These are phyloP conservation scores for Sycophila sp. DNA, from an alignment of 1,140 invertebrate genomes.

Conservation along the genomic window DNA sequence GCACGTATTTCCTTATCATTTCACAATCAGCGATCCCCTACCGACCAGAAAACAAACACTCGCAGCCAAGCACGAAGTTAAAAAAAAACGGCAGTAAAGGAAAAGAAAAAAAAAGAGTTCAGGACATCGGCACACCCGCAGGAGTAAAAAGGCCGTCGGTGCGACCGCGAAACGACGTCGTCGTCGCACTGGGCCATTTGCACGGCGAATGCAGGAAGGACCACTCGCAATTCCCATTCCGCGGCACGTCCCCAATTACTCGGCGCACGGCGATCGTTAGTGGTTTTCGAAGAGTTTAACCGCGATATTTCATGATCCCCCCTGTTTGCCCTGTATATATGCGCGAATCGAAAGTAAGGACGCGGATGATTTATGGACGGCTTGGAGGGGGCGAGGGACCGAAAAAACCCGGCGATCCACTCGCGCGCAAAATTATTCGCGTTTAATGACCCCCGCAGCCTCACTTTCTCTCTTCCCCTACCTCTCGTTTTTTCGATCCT, in stretches of 20 bases:
- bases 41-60: no score
- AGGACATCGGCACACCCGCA: no score
- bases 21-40: no score
- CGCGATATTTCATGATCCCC: not conserved
- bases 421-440: not conserved
- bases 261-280: constrained; percentile 42
- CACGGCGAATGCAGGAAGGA: constrained; percentile 25
- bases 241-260: constrained; percentile 46
- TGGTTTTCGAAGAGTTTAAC: constrained; percentile 42
- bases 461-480: not conserved
- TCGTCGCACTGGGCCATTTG: constrained; percentile 1
- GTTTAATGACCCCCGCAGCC: not conserved
- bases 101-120: no score
- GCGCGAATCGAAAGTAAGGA: constrained; percentile 6
- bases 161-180: no score
- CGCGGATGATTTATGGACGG: not conserved
- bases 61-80: no score
- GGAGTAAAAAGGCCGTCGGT: no score
- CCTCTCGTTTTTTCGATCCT: not conserved
- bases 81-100: no score
- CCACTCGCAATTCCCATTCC: constrained; percentile 36
- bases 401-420: not conserved
- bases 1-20: no score
- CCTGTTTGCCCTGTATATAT: not conserved
- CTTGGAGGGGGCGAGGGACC: not conserved